Percentiles rank a stretch among this genome's conserved stretches.
Conservation (phyloP, 2,113 vertebrate genomes). For the Elgaria multicarinata region DNA sequence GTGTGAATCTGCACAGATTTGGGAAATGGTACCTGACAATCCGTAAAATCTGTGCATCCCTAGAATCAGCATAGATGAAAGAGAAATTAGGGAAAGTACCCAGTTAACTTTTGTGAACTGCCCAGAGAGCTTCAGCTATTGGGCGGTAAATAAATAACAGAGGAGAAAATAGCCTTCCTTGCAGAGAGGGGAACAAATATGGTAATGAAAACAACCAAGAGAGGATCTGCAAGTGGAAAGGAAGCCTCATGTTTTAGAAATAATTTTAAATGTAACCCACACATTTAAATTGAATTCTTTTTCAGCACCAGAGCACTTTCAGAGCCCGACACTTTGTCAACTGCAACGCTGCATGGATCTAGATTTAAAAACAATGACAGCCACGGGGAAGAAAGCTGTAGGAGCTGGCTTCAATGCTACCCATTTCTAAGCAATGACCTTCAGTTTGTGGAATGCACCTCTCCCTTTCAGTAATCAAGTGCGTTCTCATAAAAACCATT, state of each 20-base stretch:
- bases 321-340: background rate
- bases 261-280: background rate
- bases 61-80: background rate
- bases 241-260: background rate
- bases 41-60: no score
- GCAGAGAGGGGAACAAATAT: no score
- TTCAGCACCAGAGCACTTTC: background rate
- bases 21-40: no score
- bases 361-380: background rate
- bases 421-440: background rate
- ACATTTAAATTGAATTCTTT: background rate
- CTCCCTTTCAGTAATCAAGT: background rate
- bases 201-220: background rate
- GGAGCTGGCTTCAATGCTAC: background rate
- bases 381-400: background rate
- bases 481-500: slow-evolving; percentile 1
- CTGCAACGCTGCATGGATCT: background rate
- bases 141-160: no score
- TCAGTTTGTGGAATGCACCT: background rate
- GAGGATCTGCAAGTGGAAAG: no score
- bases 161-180: background rate
- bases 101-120: no score
- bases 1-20: no score
- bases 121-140: no score
- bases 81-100: background rate